phyloP scores from a whole-genome alignment of 1,140 invertebrate genomes.

The Pseudomyrmex cubaensis region DNA sequence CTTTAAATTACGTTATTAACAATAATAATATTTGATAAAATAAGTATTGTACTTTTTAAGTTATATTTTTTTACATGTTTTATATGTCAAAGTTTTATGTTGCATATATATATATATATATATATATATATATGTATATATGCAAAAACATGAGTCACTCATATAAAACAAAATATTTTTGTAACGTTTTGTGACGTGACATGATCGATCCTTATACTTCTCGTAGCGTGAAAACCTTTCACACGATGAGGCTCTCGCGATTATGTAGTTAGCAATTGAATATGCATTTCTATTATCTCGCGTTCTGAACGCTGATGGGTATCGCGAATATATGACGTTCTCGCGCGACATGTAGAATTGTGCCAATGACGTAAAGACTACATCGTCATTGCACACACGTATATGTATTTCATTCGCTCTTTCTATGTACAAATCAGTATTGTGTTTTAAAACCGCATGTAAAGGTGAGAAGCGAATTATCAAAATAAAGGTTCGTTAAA shows the following conservation, averaged over 20 bases:
- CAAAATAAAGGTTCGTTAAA: neutral
- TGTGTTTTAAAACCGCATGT: neutral
- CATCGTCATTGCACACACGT: neutral
- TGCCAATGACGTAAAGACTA: conserved; percentile 18
- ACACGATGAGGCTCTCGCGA: neutral
- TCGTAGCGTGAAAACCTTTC: conserved; percentile 15
- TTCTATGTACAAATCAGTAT: neutral
- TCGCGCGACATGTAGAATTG: conserved; percentile 2
- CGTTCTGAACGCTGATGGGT: conserved; percentile 6
- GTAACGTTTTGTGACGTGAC: neutral
- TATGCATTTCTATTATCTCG: conserved; percentile 23
- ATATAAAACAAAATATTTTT: no score
- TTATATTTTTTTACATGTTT: neutral
- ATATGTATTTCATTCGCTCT: neutral
- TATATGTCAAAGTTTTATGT: neutral
- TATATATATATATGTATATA: no score
- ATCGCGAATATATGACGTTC: neutral
- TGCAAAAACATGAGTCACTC: no score
- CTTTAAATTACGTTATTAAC: neutral
- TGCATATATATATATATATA: no score
- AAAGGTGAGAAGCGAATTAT: neutral
- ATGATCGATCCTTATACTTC: neutral
- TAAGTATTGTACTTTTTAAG: neutral
- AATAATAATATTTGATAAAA: neutral
- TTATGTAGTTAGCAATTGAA: conserved; percentile 4